Conservation (phyloP, 1,140 invertebrate genomes). For the Oryctes rhinoceros region DNA sequence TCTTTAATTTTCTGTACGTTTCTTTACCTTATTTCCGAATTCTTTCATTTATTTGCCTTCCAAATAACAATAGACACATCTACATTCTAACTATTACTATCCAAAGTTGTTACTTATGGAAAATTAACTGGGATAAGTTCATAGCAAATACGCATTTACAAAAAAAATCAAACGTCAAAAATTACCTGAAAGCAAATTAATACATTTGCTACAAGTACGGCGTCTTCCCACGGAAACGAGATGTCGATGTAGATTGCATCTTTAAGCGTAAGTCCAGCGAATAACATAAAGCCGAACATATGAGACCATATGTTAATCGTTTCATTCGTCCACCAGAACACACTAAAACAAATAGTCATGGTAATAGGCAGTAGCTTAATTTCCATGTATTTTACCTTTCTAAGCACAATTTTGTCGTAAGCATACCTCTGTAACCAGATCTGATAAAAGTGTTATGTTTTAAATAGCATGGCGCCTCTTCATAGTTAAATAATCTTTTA, state of each 20-base stretch:
- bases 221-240: conserved; percentile 80
- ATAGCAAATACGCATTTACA: background rate
- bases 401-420: conserved; percentile 83
- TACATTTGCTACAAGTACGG: conserved; percentile 82
- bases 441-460: conserved; percentile 76
- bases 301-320: conserved; percentile 98
- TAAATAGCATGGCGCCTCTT: conserved; percentile 80
- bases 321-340: conserved; percentile 97
- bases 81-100: no score
- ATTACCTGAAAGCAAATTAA: conserved; percentile 88
- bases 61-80: no score
- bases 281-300: conserved; percentile 89
- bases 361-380: conserved; percentile 34
- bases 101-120: no score
- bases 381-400: conserved; percentile 73
- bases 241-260: conserved; percentile 83
- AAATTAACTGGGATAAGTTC: background rate
- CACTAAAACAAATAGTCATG: conserved; percentile 66
- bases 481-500: conserved; percentile 63
- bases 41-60: no score
- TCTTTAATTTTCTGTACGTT: no score
- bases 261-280: conserved; percentile 84
- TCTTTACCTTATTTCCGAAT: no score
- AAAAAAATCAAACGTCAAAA: conserved; percentile 21
- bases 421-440: conserved; percentile 76